These are phyloP conservation scores for Macroramphosus scolopax DNA, from an alignment of 2,797 vertebrate genomes.

Conservation along the genomic window DNA sequence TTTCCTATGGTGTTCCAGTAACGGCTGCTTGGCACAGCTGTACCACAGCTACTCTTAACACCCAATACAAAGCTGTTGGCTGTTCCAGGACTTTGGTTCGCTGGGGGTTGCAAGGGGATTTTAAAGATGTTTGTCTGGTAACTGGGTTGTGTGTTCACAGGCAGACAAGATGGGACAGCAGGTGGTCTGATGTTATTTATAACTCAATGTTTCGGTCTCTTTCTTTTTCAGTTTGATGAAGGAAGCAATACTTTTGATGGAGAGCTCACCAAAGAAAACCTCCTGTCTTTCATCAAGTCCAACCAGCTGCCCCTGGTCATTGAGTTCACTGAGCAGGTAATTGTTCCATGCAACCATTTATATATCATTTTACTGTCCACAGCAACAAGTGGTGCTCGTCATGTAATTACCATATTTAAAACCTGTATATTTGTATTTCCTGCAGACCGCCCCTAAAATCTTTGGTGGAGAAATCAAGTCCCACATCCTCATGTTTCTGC, in stretches of 20 bases:
- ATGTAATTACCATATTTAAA: not conserved
- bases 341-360: not conserved
- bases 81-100: conserved; percentile 1
- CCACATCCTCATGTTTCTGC: conserved; percentile 94
- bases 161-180: conserved; percentile 28
- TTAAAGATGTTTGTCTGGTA: conserved; percentile 32
- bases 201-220: conserved; percentile 37
- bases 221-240: conserved; percentile 88
- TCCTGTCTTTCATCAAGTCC: conserved; percentile 89
- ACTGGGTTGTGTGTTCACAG: conserved; percentile 53
- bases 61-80: conserved; percentile 30
- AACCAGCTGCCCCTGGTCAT: conserved; percentile 97
- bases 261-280: conserved; percentile 86
- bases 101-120: conserved; percentile 22
- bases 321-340: conserved; percentile 98
- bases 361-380: not conserved
- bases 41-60: conserved; percentile 56
- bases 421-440: not conserved
- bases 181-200: conserved; percentile 15
- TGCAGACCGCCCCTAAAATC: conserved; percentile 96
- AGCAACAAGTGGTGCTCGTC: no score
- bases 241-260: conserved; percentile 92
- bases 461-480: conserved; percentile 99
- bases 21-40: conserved; percentile 30
- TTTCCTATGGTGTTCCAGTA: conserved; percentile 50